Evolutionary conservation across 2,113 vertebrate genomes (phyloP).

Genomic region (Rousettus leschenaultii): DNA sequence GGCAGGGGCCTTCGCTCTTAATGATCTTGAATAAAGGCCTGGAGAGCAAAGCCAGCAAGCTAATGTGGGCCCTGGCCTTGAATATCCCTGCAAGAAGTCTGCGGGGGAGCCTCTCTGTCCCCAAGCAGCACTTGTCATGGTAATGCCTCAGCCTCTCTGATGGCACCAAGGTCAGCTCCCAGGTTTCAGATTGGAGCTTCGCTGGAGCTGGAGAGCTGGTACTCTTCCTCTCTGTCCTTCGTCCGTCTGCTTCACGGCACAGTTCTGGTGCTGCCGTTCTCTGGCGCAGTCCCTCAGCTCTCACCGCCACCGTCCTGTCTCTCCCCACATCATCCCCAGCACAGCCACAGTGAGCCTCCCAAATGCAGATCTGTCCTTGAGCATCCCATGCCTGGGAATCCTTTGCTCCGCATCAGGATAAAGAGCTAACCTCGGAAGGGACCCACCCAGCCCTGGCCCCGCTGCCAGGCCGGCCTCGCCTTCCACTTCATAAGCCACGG

Average conservation of each 20-base stretch:
- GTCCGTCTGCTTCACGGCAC: accelerated
- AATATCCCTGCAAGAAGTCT: slow-evolving; percentile 63
- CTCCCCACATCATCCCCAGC: background rate
- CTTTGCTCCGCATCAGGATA: background rate
- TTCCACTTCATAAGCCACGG: accelerated
- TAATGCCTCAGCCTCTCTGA: slow-evolving; percentile 66
- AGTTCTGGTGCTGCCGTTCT: background rate
- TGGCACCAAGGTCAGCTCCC: slow-evolving; percentile 38
- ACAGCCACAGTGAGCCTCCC: background rate
- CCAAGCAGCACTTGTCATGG: slow-evolving; percentile 74
- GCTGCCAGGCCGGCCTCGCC: background rate
- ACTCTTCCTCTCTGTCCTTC: no score
- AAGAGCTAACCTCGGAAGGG: background rate
- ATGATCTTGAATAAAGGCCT: slow-evolving; percentile 58
- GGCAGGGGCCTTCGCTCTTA: slow-evolving; percentile 62
- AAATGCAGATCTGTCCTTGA: background rate
- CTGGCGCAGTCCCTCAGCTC: background rate
- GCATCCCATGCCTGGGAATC: background rate
- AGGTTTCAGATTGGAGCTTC: slow-evolving; percentile 6
- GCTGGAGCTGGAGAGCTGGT: background rate
- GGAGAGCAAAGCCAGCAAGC: slow-evolving; percentile 34
- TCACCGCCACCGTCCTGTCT: background rate
- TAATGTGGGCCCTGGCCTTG: slow-evolving; percentile 34
- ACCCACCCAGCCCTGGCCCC: background rate
- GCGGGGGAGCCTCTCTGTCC: slow-evolving; percentile 50